Base-by-base conservation (phyloP, 2,797 vertebrate genomes). In the Channa striata region DNA sequence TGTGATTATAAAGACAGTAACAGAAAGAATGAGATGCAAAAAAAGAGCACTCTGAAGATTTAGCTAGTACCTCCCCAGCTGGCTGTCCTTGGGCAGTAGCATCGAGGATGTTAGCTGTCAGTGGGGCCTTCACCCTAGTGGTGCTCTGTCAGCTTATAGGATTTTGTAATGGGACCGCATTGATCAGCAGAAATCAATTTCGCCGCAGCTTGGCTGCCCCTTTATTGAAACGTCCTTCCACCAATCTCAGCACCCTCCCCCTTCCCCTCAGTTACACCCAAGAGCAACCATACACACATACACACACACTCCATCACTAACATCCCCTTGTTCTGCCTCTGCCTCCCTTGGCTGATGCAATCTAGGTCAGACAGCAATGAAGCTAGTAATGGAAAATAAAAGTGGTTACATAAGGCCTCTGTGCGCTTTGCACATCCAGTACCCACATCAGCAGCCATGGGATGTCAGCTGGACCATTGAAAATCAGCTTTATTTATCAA, bases 381-480 rank as follows among this genome's bases (percentile, higher is more conserved):
- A 91, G 90, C 81, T 85, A 91, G 92, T 93, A 91, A 91, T 92
- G 90, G 86, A 92, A 91, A 92, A 93, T 93, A 89, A 90, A 92
- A 92, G 91, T 76, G 90, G 85, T 94, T 93, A 90, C 89, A 91
- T 94, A 94, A 94, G 86, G 82, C 81, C 90, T 87, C 85, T 81
- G 75, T 77, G 83, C 30, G 72, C 84, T 76, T 64, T 80, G 87
- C 87, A 91, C 90, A 92, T 88, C 87, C 81, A 80, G 81, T 86
- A 78, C 90, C 90, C 86, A 83, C 86, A 88, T 83, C 78, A 53
- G 83, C 79, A 79, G 80, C 81, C 75, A 83, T 82, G 72, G 73
- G 78, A 86, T 69, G 84, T 85, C 86, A 87, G 84, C 89, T 36
- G 86, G 83, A 65, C 83, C 82, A 77, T 81, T 72, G 77, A 84